Base-by-base conservation (phyloP, 2,797 vertebrate species). In the Chrysolophus pictus region DNA sequence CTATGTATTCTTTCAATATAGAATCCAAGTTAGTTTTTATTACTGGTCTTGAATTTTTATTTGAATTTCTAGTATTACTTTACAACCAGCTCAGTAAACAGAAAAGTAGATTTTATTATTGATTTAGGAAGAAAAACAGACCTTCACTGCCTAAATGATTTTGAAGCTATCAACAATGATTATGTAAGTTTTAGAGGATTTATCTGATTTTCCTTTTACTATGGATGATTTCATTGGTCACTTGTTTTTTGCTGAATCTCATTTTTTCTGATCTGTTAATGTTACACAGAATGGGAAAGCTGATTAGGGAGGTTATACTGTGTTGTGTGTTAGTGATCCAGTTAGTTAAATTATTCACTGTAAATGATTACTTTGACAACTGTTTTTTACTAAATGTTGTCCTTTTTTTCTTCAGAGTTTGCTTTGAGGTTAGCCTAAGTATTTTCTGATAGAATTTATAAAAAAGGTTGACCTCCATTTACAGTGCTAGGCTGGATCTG, bases 241-340 rank as follows among this genome's bases (percentile, higher is more conserved):
- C 49, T 62, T 79, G 1, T 39, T 47, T 86, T 93, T 75, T 94
- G 39, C 89, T 94, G 89, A 92, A 64, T 73, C 56, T 16, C 14
- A 56, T 14, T 9, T 14, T 92, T 90, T 84, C 46, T 33, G 11
- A 17, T 88, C 87, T 93, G 82, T 94, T 96, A 93, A 95, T 90
- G 49, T 82, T 93, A 87, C 62, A 77, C 73, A 33, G 90, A 88
- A 74, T 35, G 39, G 18, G 49, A 89, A 87, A 58, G 60, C 42
- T 79, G 60, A 41, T 93, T 81, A 86, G n/a, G 42, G 51, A 49
- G 31, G 31, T 87, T 91, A 63, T 79, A 67, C 71, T 91, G 77
- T 49, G n/a, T 67, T 89, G 72, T 56, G 11, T 68, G 67, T 37
- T 77, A 37, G 42, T 2, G 3, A 86, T 37, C 67, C n/a, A 79